Conservation (phyloP, 1,140 invertebrate species). For the Ctenoplectra terminalis region DNA sequence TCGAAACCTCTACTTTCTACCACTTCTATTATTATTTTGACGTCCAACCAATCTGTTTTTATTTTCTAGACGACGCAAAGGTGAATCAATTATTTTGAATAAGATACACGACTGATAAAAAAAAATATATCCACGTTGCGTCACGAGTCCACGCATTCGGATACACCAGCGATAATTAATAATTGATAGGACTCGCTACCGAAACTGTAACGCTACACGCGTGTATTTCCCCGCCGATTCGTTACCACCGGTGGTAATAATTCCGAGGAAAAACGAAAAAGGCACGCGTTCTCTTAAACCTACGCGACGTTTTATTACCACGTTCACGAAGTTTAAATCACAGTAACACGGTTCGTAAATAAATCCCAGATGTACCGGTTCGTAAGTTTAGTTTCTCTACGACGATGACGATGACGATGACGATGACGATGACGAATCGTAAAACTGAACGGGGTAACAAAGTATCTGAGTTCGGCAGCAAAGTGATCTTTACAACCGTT, state of each 20-base stretch:
- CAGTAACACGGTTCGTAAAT: neutral
- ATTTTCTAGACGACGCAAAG: no score
- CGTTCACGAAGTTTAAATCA: constrained; percentile 3
- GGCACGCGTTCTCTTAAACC: neutral
- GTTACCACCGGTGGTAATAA: neutral
- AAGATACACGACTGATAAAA: no score
- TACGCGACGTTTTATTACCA: neutral
- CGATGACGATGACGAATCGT: neutral
- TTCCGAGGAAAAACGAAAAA: neutral
- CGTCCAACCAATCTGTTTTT: fast-evolving
- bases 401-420: no score
- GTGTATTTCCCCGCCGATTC: neutral
- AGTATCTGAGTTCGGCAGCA: neutral
- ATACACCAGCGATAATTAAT: no score
- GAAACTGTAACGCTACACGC: neutral
- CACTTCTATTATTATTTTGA: neutral
- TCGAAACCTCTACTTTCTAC: neutral
- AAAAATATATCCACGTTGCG: no score
- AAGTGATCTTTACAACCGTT: neutral
- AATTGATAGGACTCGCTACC: neutral
- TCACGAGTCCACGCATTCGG: no score
- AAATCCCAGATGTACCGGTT: neutral
- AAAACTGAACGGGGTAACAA: neutral
- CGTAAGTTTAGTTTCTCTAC: neutral
- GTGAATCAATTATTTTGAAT: no score